phyloP scores from a whole-genome alignment of 2,797 vertebrate species.

The Characodon lateralis region DNA sequence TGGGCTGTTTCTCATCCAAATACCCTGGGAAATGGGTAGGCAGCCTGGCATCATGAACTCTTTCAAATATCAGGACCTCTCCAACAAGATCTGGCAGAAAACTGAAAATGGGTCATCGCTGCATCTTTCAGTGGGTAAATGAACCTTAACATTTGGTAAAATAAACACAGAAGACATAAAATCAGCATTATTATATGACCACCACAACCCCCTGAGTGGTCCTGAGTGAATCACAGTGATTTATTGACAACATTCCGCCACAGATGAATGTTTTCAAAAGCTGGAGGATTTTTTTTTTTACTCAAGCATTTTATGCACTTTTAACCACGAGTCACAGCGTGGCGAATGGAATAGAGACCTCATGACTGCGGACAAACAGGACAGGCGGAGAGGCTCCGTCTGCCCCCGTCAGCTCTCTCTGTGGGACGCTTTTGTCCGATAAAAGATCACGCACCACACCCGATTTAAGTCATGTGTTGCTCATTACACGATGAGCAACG shows the following conservation, averaged over 20 bases:
- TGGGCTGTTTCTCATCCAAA: not conserved
- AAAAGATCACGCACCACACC: constrained; percentile 71
- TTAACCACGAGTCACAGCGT: constrained; percentile 75
- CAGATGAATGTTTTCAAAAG: constrained; percentile 47
- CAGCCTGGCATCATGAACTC: not conserved
- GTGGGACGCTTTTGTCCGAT: constrained; percentile 76
- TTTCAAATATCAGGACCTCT: not conserved
- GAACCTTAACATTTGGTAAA: not conserved
- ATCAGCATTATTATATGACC: not conserved
- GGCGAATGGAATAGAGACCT: constrained; percentile 70
- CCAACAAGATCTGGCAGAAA: not conserved
- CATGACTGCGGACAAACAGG: constrained; percentile 72
- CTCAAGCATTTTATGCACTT: constrained; percentile 64
- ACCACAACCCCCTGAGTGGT: not conserved
- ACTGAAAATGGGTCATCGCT: not conserved
- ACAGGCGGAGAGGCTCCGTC: constrained; percentile 40
- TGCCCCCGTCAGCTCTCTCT: constrained; percentile 57
- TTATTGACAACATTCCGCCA: constrained; percentile 58
- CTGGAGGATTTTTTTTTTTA: constrained; percentile 46
- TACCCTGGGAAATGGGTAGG: not conserved
- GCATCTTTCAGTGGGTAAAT: not conserved
- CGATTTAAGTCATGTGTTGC: constrained; percentile 78
- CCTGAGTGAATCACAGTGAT: constrained; percentile 36
- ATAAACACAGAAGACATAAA: not conserved
- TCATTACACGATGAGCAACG: constrained; percentile 58